These are phyloP conservation scores for Oreonectes daqikongensis DNA, from an alignment of 2,797 vertebrate genomes.

Conservation along the genomic window DNA sequence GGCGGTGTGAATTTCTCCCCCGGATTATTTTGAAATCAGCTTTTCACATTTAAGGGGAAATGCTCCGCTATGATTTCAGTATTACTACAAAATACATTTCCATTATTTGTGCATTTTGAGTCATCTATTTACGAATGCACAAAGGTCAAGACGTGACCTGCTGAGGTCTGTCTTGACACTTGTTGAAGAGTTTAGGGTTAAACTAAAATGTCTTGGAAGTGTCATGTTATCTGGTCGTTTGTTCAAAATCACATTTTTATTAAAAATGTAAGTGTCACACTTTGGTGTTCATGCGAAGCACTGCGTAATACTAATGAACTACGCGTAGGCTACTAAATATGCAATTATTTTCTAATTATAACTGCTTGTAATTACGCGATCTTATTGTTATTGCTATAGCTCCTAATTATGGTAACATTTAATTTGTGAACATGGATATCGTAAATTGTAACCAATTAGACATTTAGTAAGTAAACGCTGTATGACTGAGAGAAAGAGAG, in stretches of 20 bases:
- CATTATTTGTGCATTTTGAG: background rate
- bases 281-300: constrained; percentile 10
- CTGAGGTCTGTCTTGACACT: background rate
- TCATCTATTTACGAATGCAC: background rate
- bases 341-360: constrained; percentile 36
- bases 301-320: constrained; percentile 19
- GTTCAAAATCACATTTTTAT: constrained; percentile 13
- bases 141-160: background rate
- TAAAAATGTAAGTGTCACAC: constrained; percentile 1
- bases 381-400: constrained; percentile 27
- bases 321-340: constrained; percentile 23
- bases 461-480: constrained; percentile 20
- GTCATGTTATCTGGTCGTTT: background rate
- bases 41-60: background rate
- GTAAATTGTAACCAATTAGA: constrained; percentile 38
- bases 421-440: constrained; percentile 29
- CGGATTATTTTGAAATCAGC: background rate
- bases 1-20: background rate
- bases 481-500: background rate
- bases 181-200: constrained; percentile 13
- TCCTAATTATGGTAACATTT: constrained; percentile 31
- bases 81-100: background rate
- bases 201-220: background rate
- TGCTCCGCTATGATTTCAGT: background rate
- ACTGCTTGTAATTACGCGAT: constrained; percentile 8